Evolutionary conservation across 2,888 invertebrate genomes (phyloP).

Genomic region (Ametastegia equiseti): DNA sequence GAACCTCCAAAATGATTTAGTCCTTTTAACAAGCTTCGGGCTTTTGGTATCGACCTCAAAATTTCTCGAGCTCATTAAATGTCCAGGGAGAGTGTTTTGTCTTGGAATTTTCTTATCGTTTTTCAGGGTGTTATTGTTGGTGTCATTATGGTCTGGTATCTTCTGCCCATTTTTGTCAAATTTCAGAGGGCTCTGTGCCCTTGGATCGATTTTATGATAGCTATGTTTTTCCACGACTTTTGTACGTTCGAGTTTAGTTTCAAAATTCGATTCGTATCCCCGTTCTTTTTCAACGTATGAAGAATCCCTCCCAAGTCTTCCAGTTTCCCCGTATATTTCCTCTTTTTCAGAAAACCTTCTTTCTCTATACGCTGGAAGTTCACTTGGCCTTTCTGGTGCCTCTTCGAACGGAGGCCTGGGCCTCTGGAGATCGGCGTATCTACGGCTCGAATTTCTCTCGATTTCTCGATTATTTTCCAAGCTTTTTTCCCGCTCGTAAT

Average conservation of each 20-base stretch:
- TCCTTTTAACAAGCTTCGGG: constrained; percentile 83
- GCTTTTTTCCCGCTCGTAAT: constrained; percentile 67
- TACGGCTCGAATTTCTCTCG: constrained; percentile 64
- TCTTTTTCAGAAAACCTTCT: constrained; percentile 71
- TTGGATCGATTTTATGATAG: constrained; percentile 56
- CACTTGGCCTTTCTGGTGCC: constrained; percentile 70
- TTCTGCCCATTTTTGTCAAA: constrained; percentile 52
- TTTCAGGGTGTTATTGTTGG: constrained; percentile 72
- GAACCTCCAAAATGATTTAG: constrained; percentile 92
- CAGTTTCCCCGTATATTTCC: constrained; percentile 71
- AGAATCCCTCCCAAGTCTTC: constrained; percentile 55
- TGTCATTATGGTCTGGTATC: constrained; percentile 65
- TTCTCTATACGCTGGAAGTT: constrained; percentile 60
- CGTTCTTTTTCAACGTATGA: constrained; percentile 69
- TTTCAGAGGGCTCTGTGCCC: constrained; percentile 50
- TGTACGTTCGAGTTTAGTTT: constrained; percentile 71
- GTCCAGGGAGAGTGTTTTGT: constrained; percentile 70
- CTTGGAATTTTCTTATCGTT: constrained; percentile 75
- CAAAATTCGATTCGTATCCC: constrained; percentile 74
- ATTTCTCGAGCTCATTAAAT: constrained; percentile 64
- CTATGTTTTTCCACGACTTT: constrained; percentile 66
- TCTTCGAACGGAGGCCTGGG: constrained; percentile 72
- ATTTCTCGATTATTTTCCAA: constrained; percentile 65
- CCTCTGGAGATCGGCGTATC: constrained; percentile 64
- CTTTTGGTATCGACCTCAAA: constrained; percentile 78